phyloP scores from a whole-genome alignment of 2,888 invertebrate genomes.

The Xestia rhomboidea region DNA sequence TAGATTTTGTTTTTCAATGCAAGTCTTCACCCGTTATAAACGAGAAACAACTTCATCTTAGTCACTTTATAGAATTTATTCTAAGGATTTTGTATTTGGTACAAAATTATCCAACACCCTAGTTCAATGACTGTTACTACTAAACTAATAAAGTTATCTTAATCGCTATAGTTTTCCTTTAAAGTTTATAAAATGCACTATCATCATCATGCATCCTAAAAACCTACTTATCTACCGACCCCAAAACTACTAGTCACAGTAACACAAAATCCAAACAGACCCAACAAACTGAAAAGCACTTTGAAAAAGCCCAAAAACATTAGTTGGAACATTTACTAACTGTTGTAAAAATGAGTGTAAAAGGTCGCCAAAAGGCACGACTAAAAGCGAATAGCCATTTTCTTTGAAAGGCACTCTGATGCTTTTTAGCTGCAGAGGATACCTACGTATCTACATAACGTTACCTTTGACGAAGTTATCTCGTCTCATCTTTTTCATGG shows the following conservation, averaged over 20 bases:
- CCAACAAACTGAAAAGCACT: constrained; percentile 36
- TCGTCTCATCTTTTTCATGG: constrained; percentile 78
- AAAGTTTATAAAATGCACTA: too few relatives aligned
- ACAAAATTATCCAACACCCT: too few relatives aligned
- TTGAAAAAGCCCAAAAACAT: constrained; percentile 56
- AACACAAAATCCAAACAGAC: constrained; percentile 1
- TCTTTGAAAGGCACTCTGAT: constrained; percentile 74
- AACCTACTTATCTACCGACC: not conserved
- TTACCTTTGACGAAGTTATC: constrained; percentile 82
- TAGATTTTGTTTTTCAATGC: too few relatives aligned
- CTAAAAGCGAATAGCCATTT: constrained; percentile 74
- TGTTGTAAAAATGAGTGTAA: constrained; percentile 68
- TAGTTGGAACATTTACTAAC: constrained; percentile 58
- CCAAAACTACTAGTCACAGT: not conserved
- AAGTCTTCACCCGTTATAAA: too few relatives aligned
- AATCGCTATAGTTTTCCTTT: too few relatives aligned
- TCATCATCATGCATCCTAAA: too few relatives aligned
- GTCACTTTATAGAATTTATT: too few relatives aligned
- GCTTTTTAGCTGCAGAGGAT: constrained; percentile 73
- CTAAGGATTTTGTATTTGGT: too few relatives aligned
- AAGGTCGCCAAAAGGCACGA: constrained; percentile 66
- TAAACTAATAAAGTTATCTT: too few relatives aligned
- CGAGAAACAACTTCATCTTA: too few relatives aligned
- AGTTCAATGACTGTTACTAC: too few relatives aligned
- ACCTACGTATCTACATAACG: constrained; percentile 74